Percentiles rank a stretch among this genome's conserved stretches.
Evolutionary conservation across 2,888 invertebrate species (phyloP).

Genomic region (Drosophila tripunctata): DNA sequence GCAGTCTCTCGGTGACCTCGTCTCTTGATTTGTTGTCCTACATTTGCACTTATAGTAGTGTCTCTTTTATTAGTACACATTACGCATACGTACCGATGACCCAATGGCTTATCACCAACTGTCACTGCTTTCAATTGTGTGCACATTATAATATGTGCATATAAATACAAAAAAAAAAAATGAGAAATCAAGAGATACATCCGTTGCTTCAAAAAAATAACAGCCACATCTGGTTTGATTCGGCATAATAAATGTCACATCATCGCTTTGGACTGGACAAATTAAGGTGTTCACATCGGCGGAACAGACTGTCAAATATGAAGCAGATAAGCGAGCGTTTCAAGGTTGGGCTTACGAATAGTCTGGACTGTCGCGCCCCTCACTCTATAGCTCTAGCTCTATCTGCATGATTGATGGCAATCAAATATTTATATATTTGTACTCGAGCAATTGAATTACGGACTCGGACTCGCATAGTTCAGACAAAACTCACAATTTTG

Average conservation of each 20-base stretch:
- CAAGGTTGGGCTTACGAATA: conserved; percentile 25
- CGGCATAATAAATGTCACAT: conserved; percentile 15
- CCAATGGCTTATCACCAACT: conserved; percentile 43
- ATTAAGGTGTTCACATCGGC: conserved; percentile 35
- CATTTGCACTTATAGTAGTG: conserved; percentile 23
- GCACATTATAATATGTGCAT: conserved; percentile 21
- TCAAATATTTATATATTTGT: conserved; percentile 41
- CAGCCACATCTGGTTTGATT: conserved; percentile 30
- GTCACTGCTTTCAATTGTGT: conserved; percentile 43
- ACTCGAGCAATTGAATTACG: conserved; percentile 38
- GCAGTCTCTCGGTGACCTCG: conserved; percentile 11
- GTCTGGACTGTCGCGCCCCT: conserved; percentile 7
- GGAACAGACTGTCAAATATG: conserved; percentile 44
- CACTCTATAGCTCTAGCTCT: neutral
- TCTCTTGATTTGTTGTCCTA: conserved; percentile 18
- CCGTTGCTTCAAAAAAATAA: conserved; percentile 30
- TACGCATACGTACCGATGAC: conserved; percentile 42
- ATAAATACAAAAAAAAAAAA: too few species aligned
- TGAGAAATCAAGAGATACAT: conserved; percentile 29
- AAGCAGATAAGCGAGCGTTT: neutral
- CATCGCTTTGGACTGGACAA: conserved; percentile 15
- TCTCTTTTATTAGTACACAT: conserved; percentile 22
- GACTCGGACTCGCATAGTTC: conserved; percentile 13
- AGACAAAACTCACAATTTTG: conserved; percentile 3
- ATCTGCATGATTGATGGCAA: conserved; percentile 53